Evolutionary conservation across 2,797 vertebrate species (phyloP), one percentile per base, ranked within the genome.

Genomic region (Synaphobranchus kaupii): DNA sequence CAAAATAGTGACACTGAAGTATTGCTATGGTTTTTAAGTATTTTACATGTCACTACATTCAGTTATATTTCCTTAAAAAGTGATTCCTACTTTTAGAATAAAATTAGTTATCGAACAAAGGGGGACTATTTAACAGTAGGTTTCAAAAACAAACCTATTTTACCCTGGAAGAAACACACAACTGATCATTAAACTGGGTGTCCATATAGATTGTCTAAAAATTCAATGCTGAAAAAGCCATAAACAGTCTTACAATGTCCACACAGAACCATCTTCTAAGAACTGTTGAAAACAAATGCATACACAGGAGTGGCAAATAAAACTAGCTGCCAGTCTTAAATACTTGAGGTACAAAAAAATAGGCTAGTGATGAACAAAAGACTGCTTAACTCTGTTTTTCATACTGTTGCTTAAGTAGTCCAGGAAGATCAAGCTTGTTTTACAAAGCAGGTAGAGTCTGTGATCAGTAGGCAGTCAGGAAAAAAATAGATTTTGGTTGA

Each of bases 401-500:
- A 85, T 54, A 48, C n/a, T 28, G 47, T 83, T 31, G 58, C n/a
- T 17, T 78, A 54, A 83, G 60, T 15, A 71, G 58, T 85, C 88
- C 90, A 88, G 91, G 90, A 89, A 84, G 39, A 60, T 84, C 56
- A 83, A 44, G 17, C 39, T 39, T 78, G n/a, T 44, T 13, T 44
- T 78, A 9, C n/a, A 20, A 60, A 71, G 50, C 9, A 68, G 28
- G 88, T 88, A 88, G 25, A 78, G 89, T 84, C 84, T 48, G 84
- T 44, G 34, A 82, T 52, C 44, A 89, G 89, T 78, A 87, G 92
- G 89, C 71, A 92, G 92, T 90, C 90, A 92, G 87, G 56, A 90
- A 90, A 89, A 60, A 90, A 90, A 90, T 48, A 0, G 89, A 92
- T 89, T 89, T 90, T 89, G 87, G 84, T 91, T 92, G 93, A 88